These are phyloP conservation scores for Bryconaethiops microstoma DNA, from an alignment of 2,797 vertebrate species.

Conservation along the genomic window DNA sequence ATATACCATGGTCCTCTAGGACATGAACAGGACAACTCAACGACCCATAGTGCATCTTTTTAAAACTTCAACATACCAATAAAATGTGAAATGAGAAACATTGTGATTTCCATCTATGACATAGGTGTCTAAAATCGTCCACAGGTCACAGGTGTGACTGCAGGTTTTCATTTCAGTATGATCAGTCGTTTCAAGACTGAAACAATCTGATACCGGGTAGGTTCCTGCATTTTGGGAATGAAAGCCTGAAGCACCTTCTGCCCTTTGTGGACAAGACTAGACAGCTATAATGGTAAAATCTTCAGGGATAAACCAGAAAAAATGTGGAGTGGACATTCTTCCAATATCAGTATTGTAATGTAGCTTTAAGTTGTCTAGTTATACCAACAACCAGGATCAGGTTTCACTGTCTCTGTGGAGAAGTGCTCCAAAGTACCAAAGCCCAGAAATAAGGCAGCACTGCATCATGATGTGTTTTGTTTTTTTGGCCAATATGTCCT, in stretches of 20 bases:
- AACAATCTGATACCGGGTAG: too few species aligned
- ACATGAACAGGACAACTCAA: background rate
- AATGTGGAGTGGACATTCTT: background rate
- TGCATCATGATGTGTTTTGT: background rate
- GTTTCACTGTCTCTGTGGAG: background rate
- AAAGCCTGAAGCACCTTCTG: too few species aligned
- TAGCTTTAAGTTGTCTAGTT: background rate
- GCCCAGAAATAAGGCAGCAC: background rate
- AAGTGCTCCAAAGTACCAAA: background rate
- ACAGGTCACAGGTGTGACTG: too few species aligned
- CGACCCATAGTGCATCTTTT: background rate
- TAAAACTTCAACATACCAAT: too few species aligned
- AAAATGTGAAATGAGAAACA: too few species aligned
- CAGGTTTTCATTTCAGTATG: too few species aligned
- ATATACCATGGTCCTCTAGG: too few species aligned
- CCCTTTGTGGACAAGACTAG: too few species aligned
- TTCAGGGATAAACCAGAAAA: background rate
- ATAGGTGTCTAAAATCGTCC: too few species aligned
- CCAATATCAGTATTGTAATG: background rate
- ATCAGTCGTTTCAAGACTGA: too few species aligned
- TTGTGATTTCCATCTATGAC: too few species aligned
- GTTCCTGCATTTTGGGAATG: too few species aligned
- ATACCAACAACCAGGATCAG: background rate
- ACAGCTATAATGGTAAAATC: background rate
- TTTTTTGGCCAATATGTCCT: background rate